Evolutionary conservation across 2,888 invertebrate genomes (phyloP).

Genomic region (Yponomeuta sedellus): DNA sequence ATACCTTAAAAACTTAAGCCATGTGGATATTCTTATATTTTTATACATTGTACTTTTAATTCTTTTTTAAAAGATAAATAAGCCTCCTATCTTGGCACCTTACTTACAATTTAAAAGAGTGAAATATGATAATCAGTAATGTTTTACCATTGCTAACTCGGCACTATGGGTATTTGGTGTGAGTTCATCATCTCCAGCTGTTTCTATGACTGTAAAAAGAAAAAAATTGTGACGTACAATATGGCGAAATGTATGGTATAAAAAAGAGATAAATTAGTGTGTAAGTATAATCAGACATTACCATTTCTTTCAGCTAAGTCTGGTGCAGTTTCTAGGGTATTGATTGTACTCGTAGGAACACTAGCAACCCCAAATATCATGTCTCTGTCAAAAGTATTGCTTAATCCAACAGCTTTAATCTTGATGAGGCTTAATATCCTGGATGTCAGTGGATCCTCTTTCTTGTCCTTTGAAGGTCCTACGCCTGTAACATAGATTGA

Average conservation of each 20-base stretch:
- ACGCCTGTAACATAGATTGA: constrained; percentile 2
- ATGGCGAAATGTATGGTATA: no score
- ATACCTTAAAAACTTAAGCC: not conserved
- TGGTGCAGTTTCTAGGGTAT: constrained; percentile 1
- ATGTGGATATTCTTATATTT: no score
- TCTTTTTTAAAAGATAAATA: no score
- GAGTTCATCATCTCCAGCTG: no score
- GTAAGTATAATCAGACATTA: not conserved
- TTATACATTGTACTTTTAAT: no score
- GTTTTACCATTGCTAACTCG: not conserved
- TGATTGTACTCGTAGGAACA: not conserved
- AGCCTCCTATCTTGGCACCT: no score
- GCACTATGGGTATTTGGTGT: no score
- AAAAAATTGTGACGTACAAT: no score
- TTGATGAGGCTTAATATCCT: not conserved
- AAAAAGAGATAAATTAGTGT: not conserved
- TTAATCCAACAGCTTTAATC: constrained; percentile 8
- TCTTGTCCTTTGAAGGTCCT: not conserved
- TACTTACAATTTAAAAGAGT: no score
- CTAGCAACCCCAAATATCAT: not conserved
- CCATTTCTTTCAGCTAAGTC: constrained; percentile 3
- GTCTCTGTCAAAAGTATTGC: constrained; percentile 4
- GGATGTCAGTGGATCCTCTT: constrained; percentile 1
- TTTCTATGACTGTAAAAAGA: no score
- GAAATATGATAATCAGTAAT: constrained; percentile 2